Percentiles rank a stretch among this genome's conserved stretches.
These are phyloP conservation scores for Mungos mungo DNA, from an alignment of 2,113 vertebrate genomes.

Conservation along the genomic window DNA sequence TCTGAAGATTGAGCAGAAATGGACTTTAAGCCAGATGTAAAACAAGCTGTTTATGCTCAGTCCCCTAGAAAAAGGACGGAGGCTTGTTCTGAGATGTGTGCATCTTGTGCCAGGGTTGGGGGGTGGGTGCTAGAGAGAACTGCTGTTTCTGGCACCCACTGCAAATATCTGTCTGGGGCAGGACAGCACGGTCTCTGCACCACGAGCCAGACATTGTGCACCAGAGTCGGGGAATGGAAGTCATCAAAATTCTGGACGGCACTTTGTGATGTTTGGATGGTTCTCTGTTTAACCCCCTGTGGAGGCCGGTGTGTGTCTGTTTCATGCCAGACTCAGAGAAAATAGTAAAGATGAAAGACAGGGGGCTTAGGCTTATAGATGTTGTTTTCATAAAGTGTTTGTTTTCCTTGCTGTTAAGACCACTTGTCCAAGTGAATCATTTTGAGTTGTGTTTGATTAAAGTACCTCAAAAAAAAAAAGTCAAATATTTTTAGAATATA, in stretches of 20 bases:
- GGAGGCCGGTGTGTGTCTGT: slow-evolving; percentile 53
- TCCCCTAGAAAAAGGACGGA: neutral
- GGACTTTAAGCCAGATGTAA: neutral
- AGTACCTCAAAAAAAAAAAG: neutral
- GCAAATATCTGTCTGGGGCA: neutral
- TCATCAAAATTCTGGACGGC: slow-evolving; percentile 28
- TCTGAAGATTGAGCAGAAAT: neutral
- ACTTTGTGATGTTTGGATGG: slow-evolving; percentile 51
- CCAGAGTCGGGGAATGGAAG: slow-evolving; percentile 39
- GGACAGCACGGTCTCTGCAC: neutral
- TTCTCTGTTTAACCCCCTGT: slow-evolving; percentile 30
- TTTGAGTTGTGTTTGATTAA: slow-evolving; percentile 59
- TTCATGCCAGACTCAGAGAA: slow-evolving; percentile 56
- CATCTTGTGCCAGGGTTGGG: neutral
- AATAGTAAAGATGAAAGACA: slow-evolving; percentile 61
- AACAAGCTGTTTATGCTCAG: neutral
- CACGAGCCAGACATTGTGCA: neutral
- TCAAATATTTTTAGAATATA: slow-evolving; percentile 36
- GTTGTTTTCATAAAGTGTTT: slow-evolving; percentile 61
- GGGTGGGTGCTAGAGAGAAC: neutral
- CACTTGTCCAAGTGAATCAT: slow-evolving; percentile 52
- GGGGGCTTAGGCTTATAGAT: slow-evolving; percentile 22
- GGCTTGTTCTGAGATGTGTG: neutral
- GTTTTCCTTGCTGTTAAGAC: slow-evolving; percentile 58
- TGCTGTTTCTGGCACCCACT: neutral